Evolutionary conservation across 2,113 vertebrate genomes (phyloP).

Genomic region (Sphaerodactylus townsendi): DNA sequence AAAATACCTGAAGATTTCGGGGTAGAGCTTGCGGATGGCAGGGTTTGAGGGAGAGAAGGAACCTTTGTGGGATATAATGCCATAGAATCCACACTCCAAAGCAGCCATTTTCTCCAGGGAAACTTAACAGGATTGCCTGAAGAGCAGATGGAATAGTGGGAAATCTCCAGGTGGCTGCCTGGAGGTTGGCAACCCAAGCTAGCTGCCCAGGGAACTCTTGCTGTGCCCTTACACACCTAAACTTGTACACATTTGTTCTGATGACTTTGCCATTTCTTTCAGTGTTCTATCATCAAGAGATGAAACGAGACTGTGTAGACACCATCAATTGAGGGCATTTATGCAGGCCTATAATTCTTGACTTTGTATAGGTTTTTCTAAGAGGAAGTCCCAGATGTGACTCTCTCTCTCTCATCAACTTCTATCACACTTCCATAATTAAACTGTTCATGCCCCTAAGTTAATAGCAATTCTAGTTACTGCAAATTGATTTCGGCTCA

Average conservation of each 20-base stretch:
- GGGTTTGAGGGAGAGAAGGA: too few species aligned
- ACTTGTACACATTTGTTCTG: neutral
- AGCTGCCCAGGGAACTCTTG: neutral
- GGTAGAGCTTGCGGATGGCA: too few species aligned
- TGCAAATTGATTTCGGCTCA: constrained; percentile 55
- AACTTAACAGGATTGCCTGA: too few species aligned
- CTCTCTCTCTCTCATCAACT: constrained; percentile 18
- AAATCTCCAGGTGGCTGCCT: too few species aligned
- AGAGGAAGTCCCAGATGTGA: neutral
- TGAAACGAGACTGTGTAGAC: neutral
- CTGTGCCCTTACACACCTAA: constrained; percentile 12
- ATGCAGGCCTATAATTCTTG: constrained; percentile 23
- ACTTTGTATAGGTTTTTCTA: constrained; percentile 16
- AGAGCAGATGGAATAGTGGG: too few species aligned
- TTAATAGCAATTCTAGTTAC: constrained; percentile 48
- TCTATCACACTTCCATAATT: constrained; percentile 41
- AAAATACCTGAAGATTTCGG: too few species aligned
- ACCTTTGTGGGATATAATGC: too few species aligned
- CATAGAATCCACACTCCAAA: too few species aligned
- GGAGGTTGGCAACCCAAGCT: neutral
- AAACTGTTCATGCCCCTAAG: constrained; percentile 46
- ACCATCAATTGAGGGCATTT: constrained; percentile 43
- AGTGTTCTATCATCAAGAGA: neutral
- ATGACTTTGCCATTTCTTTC: constrained; percentile 12
- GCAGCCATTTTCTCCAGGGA: too few species aligned